Evolutionary conservation across 53 echinoderm and acorn worm species (phyloP).

Genomic region (Luidia sarsii): DNA sequence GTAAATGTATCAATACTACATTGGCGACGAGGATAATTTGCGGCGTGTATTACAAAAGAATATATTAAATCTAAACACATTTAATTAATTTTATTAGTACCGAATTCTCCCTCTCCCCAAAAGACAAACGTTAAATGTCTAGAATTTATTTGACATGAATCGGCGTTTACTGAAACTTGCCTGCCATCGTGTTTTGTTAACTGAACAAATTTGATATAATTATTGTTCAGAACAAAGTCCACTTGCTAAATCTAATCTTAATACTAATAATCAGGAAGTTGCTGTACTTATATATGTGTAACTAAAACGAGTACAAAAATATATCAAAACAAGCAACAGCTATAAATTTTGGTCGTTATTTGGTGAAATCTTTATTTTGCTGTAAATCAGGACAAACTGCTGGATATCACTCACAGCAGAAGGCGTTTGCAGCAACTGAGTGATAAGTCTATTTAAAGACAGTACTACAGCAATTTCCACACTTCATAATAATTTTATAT

Average conservation of each 20-base stretch:
- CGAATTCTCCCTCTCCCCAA: neutral
- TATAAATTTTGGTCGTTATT: neutral
- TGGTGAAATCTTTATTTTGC: neutral
- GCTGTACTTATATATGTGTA: too few species aligned
- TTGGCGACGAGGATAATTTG: neutral
- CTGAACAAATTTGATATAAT: too few species aligned
- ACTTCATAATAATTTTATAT: neutral
- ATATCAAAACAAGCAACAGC: neutral
- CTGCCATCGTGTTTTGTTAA: too few species aligned
- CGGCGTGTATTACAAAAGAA: neutral
- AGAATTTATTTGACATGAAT: too few species aligned
- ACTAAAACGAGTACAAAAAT: neutral
- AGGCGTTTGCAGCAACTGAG: neutral
- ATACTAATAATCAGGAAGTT: too few species aligned
- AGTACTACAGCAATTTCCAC: neutral
- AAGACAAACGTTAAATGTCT: too few species aligned
- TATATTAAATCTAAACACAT: neutral
- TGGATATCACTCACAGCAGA: neutral
- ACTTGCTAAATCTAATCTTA: too few species aligned
- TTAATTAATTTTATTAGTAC: neutral
- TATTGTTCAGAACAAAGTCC: too few species aligned
- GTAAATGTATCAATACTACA: too few species aligned
- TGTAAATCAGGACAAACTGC: conserved; percentile 4
- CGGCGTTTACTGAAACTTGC: too few species aligned
- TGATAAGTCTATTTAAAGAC: neutral